Percentiles rank a stretch among this genome's conserved stretches.
These are phyloP conservation scores for Synanceia verrucosa DNA, from an alignment of 2,797 vertebrate species.

Conservation along the genomic window DNA sequence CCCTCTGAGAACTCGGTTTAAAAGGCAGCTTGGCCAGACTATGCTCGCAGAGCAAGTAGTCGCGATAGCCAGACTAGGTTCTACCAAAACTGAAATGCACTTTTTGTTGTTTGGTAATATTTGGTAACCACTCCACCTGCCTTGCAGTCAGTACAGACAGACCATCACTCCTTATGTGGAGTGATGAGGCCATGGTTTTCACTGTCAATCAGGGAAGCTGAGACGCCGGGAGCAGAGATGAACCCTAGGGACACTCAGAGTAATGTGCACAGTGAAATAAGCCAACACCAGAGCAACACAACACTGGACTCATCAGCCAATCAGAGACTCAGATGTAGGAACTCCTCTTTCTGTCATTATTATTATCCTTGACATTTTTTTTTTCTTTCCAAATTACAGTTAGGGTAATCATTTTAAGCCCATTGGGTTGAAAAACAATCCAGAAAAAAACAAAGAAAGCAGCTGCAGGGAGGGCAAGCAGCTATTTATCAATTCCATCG, in stretches of 20 bases:
- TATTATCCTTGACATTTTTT: constrained; percentile 39
- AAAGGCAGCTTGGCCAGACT: too few species aligned
- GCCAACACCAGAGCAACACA: constrained; percentile 14
- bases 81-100: too few species aligned
- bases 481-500: constrained; percentile 69
- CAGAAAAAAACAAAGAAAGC: constrained; percentile 61
- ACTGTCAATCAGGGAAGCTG: constrained; percentile 58
- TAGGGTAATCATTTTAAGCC: constrained; percentile 57
- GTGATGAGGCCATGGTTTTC: constrained; percentile 50
- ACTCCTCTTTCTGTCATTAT: constrained; percentile 31
- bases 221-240: constrained; percentile 26
- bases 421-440: constrained; percentile 14
- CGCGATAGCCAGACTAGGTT: too few species aligned
- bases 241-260: constrained; percentile 46
- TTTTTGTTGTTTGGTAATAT: too few species aligned
- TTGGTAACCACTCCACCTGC: constrained; percentile 10
- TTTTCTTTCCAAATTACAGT: constrained; percentile 52
- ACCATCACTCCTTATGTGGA: constrained; percentile 37
- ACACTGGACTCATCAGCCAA: constrained; percentile 39
- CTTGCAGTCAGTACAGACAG: constrained; percentile 20
- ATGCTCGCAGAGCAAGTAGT: too few species aligned
- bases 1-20: too few species aligned
- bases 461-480: constrained; percentile 51
- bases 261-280: constrained; percentile 39
- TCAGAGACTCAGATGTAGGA: constrained; percentile 25